phyloP scores from a whole-genome alignment of 2,888 invertebrate species.

The Petrolisthes cinctipes region DNA sequence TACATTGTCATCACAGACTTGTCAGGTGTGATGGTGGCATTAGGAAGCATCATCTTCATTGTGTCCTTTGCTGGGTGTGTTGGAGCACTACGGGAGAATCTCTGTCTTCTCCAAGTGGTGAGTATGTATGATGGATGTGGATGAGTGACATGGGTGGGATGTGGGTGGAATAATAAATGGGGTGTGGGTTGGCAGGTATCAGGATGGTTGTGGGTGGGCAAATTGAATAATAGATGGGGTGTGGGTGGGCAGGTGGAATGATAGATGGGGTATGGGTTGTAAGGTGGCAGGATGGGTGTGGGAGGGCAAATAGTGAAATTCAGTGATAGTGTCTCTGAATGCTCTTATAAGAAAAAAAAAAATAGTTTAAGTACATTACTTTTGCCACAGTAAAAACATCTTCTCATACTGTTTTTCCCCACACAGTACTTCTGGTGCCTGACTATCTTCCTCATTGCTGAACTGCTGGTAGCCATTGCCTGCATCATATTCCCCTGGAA shows the following conservation, averaged over 20 bases:
- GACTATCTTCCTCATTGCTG: conserved; percentile 62
- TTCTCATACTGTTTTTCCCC: no score
- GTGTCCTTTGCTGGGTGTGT: conserved; percentile 71
- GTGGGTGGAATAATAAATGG: neutral
- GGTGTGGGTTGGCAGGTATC: neutral
- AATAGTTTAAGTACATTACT: no score
- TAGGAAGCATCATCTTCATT: conserved; percentile 70
- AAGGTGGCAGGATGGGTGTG: no score
- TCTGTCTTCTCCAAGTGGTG: conserved; percentile 69
- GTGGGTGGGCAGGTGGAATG: no score
- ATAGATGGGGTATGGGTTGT: no score
- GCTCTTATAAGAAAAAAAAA: no score
- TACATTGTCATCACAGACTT: conserved; percentile 70
- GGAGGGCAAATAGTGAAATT: no score
- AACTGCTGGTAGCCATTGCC: conserved; percentile 62
- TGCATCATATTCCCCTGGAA: conserved; percentile 65
- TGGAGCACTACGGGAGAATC: conserved; percentile 71
- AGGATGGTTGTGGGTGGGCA: neutral
- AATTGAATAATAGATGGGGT: neutral
- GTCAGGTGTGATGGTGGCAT: conserved; percentile 69
- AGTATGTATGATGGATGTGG: neutral
- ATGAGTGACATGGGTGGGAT: neutral
- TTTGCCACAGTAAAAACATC: no score
- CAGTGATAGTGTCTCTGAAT: no score
- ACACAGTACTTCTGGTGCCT: conserved; percentile 59